Conservation (phyloP, 2,888 invertebrate genomes). For the Periphyllus acericola region DNA sequence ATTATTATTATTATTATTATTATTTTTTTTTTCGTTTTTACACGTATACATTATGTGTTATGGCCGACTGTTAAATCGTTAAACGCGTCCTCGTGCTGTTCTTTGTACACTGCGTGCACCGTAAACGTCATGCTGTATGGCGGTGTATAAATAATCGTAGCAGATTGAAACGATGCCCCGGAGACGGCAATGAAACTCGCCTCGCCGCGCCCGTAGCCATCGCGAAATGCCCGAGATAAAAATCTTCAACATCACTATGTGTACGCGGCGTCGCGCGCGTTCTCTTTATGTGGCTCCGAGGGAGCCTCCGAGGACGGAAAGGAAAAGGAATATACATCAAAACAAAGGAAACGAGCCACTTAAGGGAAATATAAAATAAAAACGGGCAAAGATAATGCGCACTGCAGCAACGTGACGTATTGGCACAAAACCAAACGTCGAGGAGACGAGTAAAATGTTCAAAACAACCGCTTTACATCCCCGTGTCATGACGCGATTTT, state of each 20-base stretch:
- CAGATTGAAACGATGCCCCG: slow-evolving; percentile 54
- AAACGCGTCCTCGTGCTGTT: background rate
- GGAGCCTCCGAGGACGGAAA: background rate
- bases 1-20: no score
- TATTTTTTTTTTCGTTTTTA: background rate
- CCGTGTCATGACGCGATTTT: background rate
- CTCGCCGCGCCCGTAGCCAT: slow-evolving; percentile 32
- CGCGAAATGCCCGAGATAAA: slow-evolving; percentile 50
- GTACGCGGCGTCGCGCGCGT: slow-evolving; percentile 9
- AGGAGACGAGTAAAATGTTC: slow-evolving; percentile 35
- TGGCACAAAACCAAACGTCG: slow-evolving; percentile 8
- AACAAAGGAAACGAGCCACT: slow-evolving; percentile 47
- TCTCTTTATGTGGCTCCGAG: slow-evolving; percentile 23
- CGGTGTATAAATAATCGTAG: slow-evolving; percentile 52
- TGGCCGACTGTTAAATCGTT: slow-evolving; percentile 2
- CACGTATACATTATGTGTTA: background rate
- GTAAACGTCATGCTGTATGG: slow-evolving; percentile 42
- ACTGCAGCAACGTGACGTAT: slow-evolving; percentile 7
- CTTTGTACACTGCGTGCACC: slow-evolving; percentile 33
- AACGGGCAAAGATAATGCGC: background rate
- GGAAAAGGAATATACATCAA: background rate
- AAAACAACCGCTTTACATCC: background rate
- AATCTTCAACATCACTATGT: slow-evolving; percentile 49
- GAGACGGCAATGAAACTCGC: slow-evolving; percentile 55
- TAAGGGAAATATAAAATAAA: slow-evolving; percentile 47